Percentiles rank a stretch among this genome's conserved stretches.
These are phyloP conservation scores for Lycaena phlaeas DNA, from an alignment of 2,888 invertebrate genomes.

Conservation along the genomic window DNA sequence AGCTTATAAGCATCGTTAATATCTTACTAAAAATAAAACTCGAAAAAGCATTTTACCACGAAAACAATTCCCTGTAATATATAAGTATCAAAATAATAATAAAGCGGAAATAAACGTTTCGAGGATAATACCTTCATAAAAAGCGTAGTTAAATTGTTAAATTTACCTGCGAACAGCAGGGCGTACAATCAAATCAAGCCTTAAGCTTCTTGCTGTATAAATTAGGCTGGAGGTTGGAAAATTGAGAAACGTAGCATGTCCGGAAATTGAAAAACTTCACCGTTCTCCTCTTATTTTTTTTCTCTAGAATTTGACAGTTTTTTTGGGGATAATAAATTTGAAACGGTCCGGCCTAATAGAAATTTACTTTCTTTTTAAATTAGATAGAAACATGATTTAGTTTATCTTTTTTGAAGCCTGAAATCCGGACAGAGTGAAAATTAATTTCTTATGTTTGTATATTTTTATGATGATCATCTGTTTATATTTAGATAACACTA, in stretches of 20 bases:
- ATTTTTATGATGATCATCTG: too few species aligned
- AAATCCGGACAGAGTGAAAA: too few species aligned
- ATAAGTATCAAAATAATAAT: constrained; percentile 42
- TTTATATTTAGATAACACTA: too few species aligned
- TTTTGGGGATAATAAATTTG: constrained; percentile 33
- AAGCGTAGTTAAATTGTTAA: constrained; percentile 55
- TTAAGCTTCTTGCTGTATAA: constrained; percentile 55
- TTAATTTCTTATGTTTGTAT: too few species aligned
- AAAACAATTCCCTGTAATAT: constrained; percentile 39
- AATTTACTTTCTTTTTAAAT: constrained; percentile 29
- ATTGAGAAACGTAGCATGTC: constrained; percentile 55
- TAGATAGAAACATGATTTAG: constrained; percentile 7
- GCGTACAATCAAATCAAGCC: constrained; percentile 58
- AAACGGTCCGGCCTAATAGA: constrained; percentile 29
- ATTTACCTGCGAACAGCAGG: constrained; percentile 58
- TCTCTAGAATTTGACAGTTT: constrained; percentile 52
- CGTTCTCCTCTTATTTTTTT: constrained; percentile 35
- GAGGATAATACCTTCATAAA: constrained; percentile 52
- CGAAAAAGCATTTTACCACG: constrained; percentile 28
- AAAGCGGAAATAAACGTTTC: constrained; percentile 34
- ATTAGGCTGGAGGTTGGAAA: constrained; percentile 53
- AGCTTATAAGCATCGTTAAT: too few species aligned
- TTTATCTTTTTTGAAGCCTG: too few species aligned
- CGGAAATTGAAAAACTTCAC: constrained; percentile 70
- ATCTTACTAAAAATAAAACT: too few species aligned